phyloP scores from a whole-genome alignment of 2,113 vertebrate genomes.

The Corythornis vintsioides region DNA sequence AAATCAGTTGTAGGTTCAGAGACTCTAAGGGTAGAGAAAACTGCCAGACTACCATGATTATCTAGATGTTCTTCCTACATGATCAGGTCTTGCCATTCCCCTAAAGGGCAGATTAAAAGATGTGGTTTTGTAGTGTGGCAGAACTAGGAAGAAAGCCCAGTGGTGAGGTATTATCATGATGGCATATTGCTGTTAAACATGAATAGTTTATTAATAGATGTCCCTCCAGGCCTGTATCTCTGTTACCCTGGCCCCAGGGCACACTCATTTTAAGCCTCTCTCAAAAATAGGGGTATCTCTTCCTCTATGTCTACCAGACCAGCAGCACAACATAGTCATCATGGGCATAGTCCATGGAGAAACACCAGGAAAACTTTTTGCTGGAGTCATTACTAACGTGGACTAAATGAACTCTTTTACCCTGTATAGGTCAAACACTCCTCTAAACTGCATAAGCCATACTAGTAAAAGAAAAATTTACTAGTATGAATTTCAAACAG shows the following conservation, averaged over 20 bases:
- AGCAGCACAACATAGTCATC: neutral
- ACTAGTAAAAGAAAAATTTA: neutral
- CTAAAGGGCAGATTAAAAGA: neutral
- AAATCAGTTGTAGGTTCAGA: neutral
- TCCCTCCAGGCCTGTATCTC: neutral
- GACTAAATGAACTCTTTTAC: neutral
- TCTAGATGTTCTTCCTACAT: neutral
- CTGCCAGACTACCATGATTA: neutral
- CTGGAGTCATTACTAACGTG: neutral
- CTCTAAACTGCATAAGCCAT: neutral
- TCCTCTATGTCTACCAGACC: neutral
- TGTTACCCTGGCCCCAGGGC: neutral
- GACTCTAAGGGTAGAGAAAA: neutral
- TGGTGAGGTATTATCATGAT: neutral
- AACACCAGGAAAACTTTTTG: neutral
- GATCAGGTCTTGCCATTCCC: neutral
- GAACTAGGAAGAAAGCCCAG: neutral
- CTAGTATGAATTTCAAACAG: neutral
- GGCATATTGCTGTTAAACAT: neutral
- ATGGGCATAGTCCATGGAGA: neutral
- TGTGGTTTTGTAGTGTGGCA: neutral
- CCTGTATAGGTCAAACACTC: neutral
- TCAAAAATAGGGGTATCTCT: neutral
- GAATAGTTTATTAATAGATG: neutral
- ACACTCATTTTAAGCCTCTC: neutral